Evolutionary conservation across 2,888 invertebrate genomes (phyloP), one percentile per base, ranked within the genome.

Genomic region (Theretra japonica): DNA sequence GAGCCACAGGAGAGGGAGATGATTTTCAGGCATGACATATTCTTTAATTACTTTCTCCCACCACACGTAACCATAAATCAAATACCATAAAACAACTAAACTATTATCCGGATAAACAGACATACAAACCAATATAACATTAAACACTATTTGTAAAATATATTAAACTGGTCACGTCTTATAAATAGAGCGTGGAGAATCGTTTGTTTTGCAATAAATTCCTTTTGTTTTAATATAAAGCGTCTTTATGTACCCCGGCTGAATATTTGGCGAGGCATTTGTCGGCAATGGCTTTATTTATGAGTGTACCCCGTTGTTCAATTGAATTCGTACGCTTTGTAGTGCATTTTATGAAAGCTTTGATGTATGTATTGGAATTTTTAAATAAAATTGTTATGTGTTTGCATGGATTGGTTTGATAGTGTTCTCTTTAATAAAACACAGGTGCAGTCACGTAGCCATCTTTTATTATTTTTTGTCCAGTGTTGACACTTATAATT

Each of bases 101-200:
- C 50, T n/a, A 2, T 7, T 8, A 19, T 48, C 19, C 28, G 56
- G 30, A 48, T 7, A 23, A 41, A 57, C 33, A 25, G 75, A 80
- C 80, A 75, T 80, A 72, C 76, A 77, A 0, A 57, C 23, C 6
- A n/a, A 53, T 53, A n/a, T 53, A 5, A 23, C 25, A 7, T 70
- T 79, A 80, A 28, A 33, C 15, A 21, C 48, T 69, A 21, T 53
- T 23, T 25, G 53, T 69, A 30, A 4, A 69, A 53, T 53, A 68
- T 72, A 73, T 68, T 83, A 85, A 81, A 83, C 82, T 77, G 83
- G 86, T 86, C 90, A 90, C 88, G 89, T 89, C 59, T 77, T 85
- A 86, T 86, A 86, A 86, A 80, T 81, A 75, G 75, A 76, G 77
- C 72, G 50, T 76, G 74, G 60, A 68, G 72, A 79, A 83, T 83